Percentiles rank a stretch among this genome's conserved stretches.
Evolutionary conservation across 2,113 vertebrate genomes (phyloP).

Genomic region (Lathamus discolor): DNA sequence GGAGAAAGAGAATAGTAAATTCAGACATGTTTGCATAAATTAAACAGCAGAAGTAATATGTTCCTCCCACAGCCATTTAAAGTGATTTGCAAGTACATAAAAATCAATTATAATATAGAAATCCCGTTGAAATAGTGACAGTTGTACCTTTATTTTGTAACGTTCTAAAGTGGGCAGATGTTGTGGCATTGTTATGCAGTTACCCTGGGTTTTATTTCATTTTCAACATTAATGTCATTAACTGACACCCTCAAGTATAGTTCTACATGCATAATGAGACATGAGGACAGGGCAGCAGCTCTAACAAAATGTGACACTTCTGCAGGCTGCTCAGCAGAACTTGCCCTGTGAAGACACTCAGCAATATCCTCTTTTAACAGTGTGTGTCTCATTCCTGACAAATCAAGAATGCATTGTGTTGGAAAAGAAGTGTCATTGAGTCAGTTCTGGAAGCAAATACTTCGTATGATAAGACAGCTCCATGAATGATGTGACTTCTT

Average conservation of each 20-base stretch:
- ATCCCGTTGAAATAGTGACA: not conserved
- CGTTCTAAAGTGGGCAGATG: not conserved
- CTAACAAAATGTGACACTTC: slow-evolving; percentile 45
- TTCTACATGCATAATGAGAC: not conserved
- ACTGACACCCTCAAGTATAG: not conserved
- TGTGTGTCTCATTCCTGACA: slow-evolving; percentile 14
- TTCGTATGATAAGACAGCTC: not conserved
- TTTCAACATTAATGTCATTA: slow-evolving; percentile 35
- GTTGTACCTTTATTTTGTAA: not conserved
- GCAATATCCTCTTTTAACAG: slow-evolving; percentile 17
- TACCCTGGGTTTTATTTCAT: not conserved
- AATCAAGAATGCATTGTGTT: slow-evolving; percentile 14
- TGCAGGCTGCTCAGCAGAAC: slow-evolving; percentile 2
- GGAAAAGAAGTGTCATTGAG: slow-evolving; percentile 14
- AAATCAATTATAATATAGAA: not conserved
- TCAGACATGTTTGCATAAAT: not conserved
- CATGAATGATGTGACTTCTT: not conserved
- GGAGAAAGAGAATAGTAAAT: not conserved
- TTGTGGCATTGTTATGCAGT: not conserved
- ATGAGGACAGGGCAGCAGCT: not conserved
- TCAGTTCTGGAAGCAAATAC: not conserved
- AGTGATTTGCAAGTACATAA: not conserved
- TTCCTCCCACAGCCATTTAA: not conserved
- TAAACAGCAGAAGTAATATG: not conserved
- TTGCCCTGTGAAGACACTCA: not conserved